Conservation (phyloP, 2,113 vertebrate genomes). For the Eptesicus fuscus region DNA sequence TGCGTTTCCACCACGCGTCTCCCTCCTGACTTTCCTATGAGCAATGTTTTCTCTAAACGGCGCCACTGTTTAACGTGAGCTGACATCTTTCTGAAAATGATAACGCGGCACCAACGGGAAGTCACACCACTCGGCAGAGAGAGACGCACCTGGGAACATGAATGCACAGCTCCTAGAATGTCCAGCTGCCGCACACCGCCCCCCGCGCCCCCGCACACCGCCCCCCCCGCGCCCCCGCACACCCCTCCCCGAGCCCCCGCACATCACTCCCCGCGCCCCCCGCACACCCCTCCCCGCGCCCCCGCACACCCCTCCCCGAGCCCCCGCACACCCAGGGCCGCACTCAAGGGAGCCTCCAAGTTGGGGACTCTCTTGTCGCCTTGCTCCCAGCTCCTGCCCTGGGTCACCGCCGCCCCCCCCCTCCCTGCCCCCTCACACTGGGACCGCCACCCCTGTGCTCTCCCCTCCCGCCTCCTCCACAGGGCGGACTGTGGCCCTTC, state of each 20-base stretch:
- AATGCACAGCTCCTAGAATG: too few relatives aligned
- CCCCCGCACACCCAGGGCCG: not conserved
- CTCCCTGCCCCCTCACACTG: not conserved
- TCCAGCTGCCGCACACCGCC: not conserved
- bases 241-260: not conserved
- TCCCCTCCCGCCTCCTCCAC: not conserved
- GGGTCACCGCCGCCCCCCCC: too few relatives aligned
- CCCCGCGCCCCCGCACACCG: too few relatives aligned
- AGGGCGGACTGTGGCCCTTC: not conserved
- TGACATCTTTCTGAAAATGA: not conserved
- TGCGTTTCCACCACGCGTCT: not conserved
- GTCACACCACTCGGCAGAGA: not conserved
- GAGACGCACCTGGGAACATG: not conserved
- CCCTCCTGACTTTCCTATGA: not conserved
- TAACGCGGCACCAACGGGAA: not conserved
- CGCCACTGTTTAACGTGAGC: not conserved
- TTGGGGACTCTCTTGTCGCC: not conserved
- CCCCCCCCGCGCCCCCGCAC: not conserved
- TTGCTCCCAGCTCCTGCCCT: not conserved
- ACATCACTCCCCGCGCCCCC: too few relatives aligned
- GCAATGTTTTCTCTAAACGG: not conserved
- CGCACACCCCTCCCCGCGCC: too few relatives aligned
- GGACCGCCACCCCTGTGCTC: fast-evolving
- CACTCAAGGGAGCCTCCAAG: not conserved
- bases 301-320: too few relatives aligned